These are phyloP conservation scores for Epinotia ramella DNA, from an alignment of 2,888 invertebrate species.

Conservation along the genomic window DNA sequence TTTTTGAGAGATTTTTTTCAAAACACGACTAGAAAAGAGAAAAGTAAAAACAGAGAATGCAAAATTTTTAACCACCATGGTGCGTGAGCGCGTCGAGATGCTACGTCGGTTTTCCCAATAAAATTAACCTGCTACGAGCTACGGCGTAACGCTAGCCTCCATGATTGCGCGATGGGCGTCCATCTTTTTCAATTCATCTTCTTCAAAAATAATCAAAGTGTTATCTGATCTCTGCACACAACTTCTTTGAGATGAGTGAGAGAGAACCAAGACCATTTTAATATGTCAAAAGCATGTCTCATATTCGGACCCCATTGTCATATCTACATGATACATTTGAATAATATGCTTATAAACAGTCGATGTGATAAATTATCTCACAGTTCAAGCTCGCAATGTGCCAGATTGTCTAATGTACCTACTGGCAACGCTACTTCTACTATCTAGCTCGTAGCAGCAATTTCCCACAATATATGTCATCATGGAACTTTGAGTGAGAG, in stretches of 20 bases:
- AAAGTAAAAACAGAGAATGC: background rate
- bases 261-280: background rate
- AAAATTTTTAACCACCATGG: background rate
- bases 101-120: background rate
- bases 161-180: background rate
- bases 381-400: too few species aligned
- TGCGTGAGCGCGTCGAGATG: background rate
- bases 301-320: background rate
- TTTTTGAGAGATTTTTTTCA: background rate
- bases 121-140: background rate
- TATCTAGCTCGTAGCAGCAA: too few species aligned
- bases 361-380: too few species aligned
- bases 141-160: background rate
- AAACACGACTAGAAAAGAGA: background rate
- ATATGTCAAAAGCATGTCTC: background rate
- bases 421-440: too few species aligned
- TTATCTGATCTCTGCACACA: background rate
- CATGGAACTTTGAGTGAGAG: too few species aligned
- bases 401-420: too few species aligned
- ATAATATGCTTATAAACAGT: too few species aligned
- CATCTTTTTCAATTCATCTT: background rate
- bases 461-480: too few species aligned
- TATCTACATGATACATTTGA: background rate
- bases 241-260: background rate
- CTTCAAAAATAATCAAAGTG: background rate